Evolutionary conservation across 2,888 invertebrate genomes (phyloP).

Genomic region (Pachymerium ferrugineum): DNA sequence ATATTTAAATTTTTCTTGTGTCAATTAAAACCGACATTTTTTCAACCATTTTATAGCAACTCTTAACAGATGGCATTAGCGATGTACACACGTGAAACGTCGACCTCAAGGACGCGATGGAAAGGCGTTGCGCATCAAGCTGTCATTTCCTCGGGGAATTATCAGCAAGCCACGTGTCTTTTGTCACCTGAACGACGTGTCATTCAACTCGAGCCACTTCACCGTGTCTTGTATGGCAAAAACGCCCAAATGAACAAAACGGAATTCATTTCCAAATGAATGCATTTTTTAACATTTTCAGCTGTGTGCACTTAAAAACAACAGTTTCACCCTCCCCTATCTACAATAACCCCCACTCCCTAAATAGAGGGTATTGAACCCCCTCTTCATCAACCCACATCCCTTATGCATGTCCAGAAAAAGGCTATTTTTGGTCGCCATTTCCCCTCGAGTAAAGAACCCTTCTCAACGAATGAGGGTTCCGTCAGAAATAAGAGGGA

Average conservation of each 20-base stretch:
- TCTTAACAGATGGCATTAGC: conserved; percentile 2
- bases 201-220: conserved; percentile 9
- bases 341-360: not conserved
- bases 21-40: too few relatives aligned
- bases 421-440: not conserved
- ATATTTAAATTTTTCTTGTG: too few relatives aligned
- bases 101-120: conserved; percentile 4
- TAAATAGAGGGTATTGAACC: not conserved
- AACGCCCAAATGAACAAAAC: conserved; percentile 1
- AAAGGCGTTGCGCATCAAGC: not conserved
- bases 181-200: conserved; percentile 13
- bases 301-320: not conserved
- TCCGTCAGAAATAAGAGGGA: not conserved
- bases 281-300: not conserved
- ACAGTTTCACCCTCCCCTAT: not conserved
- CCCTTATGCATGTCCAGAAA: conserved; percentile 7
- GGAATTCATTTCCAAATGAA: not conserved
- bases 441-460: not conserved
- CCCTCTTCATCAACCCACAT: not conserved
- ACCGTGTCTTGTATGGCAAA: not conserved
- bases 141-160: conserved; percentile 13
- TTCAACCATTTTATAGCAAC: too few relatives aligned
- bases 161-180: conserved; percentile 13
- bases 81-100: conserved; percentile 9
- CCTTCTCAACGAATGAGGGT: not conserved